Percentiles rank a stretch among this genome's conserved stretches.
Conservation (phyloP, 2,888 invertebrate genomes). For the Nomada fabriciana region DNA sequence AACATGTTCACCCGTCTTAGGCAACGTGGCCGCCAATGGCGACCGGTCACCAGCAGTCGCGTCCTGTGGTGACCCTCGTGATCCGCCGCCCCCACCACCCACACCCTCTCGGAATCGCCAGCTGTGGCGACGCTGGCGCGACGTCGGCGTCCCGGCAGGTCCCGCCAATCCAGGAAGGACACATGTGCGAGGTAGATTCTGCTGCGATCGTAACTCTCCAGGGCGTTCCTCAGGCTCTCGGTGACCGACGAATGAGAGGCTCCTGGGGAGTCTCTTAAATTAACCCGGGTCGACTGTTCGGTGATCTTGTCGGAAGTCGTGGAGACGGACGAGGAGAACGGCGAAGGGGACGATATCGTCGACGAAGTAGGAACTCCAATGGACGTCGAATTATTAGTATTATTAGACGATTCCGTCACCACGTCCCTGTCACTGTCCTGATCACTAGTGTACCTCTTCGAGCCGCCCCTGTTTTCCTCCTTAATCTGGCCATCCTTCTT, state of each 20-base stretch:
- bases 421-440: constrained; percentile 47
- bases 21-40: constrained; percentile 84
- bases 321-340: constrained; percentile 66
- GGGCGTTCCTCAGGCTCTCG: constrained; percentile 71
- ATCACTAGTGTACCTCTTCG: constrained; percentile 5
- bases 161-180: constrained; percentile 84
- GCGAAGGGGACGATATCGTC: constrained; percentile 59
- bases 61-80: constrained; percentile 84
- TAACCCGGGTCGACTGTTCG: constrained; percentile 42
- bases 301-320: constrained; percentile 51
- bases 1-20: constrained; percentile 84
- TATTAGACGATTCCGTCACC: constrained; percentile 18
- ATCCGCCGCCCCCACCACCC: constrained; percentile 85
- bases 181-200: constrained; percentile 84
- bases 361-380: constrained; percentile 35
- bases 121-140: constrained; percentile 31
- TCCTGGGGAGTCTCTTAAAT: constrained; percentile 32
- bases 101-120: constrained; percentile 73
- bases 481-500: background rate
- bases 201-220: constrained; percentile 81
- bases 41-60: constrained; percentile 84
- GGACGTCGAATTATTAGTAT: constrained; percentile 24
- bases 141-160: constrained; percentile 80
- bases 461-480: background rate
- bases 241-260: constrained; percentile 59